Evolutionary conservation across 2,888 invertebrate genomes (phyloP).

Genomic region (Lasioglossum oenotherae): DNA sequence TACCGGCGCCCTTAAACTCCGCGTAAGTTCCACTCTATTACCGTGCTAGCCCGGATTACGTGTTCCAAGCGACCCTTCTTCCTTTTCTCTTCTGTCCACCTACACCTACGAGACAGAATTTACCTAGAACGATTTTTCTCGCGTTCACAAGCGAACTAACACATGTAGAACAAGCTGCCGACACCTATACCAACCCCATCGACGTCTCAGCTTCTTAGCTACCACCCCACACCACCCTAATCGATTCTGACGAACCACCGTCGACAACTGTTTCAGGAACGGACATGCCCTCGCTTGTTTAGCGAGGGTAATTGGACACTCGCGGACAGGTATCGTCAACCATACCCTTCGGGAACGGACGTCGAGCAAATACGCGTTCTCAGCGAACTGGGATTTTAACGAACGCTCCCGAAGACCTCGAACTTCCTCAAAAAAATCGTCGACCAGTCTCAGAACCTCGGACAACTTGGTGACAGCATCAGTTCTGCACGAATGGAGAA

Average conservation of each 20-base stretch:
- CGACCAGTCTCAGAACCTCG: neutral
- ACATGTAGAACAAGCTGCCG: neutral
- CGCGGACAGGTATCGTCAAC: slow-evolving; percentile 24
- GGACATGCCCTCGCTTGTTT: slow-evolving; percentile 44
- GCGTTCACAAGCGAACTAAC: neutral
- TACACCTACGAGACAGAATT: slow-evolving; percentile 61
- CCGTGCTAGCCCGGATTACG: slow-evolving; percentile 67
- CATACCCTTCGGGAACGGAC: neutral
- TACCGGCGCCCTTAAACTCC: slow-evolving; percentile 74
- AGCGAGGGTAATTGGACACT: slow-evolving; percentile 32
- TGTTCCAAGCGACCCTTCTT: slow-evolving; percentile 25
- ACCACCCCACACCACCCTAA: slow-evolving; percentile 12
- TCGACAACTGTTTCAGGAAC: slow-evolving; percentile 23
- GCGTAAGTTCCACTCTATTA: slow-evolving; percentile 76
- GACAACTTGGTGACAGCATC: neutral
- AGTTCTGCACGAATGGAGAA: too few relatives aligned
- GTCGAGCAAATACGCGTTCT: neutral
- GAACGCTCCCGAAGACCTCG: neutral
- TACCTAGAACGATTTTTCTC: slow-evolving; percentile 65
- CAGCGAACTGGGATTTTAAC: neutral
- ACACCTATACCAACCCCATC: neutral
- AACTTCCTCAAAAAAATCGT: neutral
- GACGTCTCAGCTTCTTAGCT: neutral
- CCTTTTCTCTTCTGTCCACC: neutral
- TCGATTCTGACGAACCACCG: slow-evolving; percentile 52